These are phyloP conservation scores for Microplitis deprimator DNA, from an alignment of 2,888 invertebrate species.

Conservation along the genomic window DNA sequence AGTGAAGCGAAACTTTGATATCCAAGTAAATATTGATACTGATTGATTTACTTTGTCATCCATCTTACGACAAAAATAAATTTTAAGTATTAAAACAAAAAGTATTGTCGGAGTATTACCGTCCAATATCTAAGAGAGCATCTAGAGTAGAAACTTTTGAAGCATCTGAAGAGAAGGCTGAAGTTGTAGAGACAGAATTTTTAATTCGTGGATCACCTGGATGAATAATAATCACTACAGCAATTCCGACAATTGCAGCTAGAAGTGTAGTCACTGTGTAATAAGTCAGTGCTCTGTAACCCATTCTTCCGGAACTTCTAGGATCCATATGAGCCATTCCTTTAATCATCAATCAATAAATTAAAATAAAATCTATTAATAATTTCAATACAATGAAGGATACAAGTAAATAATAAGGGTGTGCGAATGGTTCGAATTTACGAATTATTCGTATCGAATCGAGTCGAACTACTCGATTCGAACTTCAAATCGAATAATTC, in stretches of 20 bases:
- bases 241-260: conserved; percentile 78
- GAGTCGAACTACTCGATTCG: too few relatives aligned
- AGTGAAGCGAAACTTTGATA: background rate
- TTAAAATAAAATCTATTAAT: background rate
- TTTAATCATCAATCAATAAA: conserved; percentile 50
- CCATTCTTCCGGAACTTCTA: conserved; percentile 77
- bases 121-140: conserved; percentile 75
- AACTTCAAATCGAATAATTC: too few relatives aligned
- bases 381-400: background rate
- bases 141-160: conserved; percentile 74
- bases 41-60: too few relatives aligned
- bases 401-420: too few relatives aligned
- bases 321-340: conserved; percentile 79
- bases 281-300: conserved; percentile 76
- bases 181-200: conserved; percentile 55
- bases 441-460: too few relatives aligned
- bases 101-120: conserved; percentile 64
- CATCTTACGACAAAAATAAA: background rate
- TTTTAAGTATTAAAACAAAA: background rate
- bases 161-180: conserved; percentile 51
- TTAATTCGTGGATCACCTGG: conserved; percentile 75
- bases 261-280: conserved; percentile 78
- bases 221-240: conserved; percentile 77
- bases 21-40: too few relatives aligned
- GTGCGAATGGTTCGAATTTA: too few relatives aligned